phyloP scores from a whole-genome alignment of 2,888 invertebrate genomes.

The Oithona nana region DNA sequence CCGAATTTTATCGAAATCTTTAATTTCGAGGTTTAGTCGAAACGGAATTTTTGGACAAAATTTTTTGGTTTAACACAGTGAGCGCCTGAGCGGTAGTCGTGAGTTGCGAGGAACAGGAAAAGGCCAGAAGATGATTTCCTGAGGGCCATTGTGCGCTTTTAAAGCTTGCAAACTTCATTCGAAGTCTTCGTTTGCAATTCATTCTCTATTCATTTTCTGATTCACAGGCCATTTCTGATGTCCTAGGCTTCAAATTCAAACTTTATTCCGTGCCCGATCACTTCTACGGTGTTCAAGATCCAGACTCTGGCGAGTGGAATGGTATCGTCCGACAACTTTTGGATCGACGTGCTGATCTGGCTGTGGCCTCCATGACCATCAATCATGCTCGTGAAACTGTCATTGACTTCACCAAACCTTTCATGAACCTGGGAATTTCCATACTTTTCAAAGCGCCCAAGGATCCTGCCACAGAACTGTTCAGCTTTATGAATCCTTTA shows the following conservation, averaged over 20 bases:
- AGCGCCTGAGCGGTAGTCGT: too few relatives aligned
- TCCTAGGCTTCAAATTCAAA: constrained; percentile 47
- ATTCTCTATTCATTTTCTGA: constrained; percentile 14
- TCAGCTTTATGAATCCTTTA: constrained; percentile 71
- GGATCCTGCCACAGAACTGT: constrained; percentile 29
- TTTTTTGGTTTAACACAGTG: too few relatives aligned
- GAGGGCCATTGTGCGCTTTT: too few relatives aligned
- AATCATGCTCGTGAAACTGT: constrained; percentile 75
- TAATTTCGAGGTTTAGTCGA: too few relatives aligned
- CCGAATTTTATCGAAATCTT: too few relatives aligned
- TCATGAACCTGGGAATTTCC: constrained; percentile 91
- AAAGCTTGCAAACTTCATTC: background rate
- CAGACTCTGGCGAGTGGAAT: constrained; percentile 41
- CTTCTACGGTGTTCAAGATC: constrained; percentile 43
- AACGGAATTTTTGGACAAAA: too few relatives aligned
- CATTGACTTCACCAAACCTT: constrained; percentile 94
- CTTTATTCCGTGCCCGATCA: constrained; percentile 48
- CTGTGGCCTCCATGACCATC: constrained; percentile 73
- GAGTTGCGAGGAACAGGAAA: too few relatives aligned
- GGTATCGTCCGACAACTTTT: constrained; percentile 50
- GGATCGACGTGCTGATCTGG: constrained; percentile 68
- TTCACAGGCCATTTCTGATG: constrained; percentile 20
- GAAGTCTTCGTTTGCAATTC: background rate
- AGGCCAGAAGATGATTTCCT: too few relatives aligned
- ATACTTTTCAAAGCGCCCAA: constrained; percentile 66